These are phyloP conservation scores for Ptilodon capucinus DNA, from an alignment of 2,888 invertebrate genomes.

Conservation along the genomic window DNA sequence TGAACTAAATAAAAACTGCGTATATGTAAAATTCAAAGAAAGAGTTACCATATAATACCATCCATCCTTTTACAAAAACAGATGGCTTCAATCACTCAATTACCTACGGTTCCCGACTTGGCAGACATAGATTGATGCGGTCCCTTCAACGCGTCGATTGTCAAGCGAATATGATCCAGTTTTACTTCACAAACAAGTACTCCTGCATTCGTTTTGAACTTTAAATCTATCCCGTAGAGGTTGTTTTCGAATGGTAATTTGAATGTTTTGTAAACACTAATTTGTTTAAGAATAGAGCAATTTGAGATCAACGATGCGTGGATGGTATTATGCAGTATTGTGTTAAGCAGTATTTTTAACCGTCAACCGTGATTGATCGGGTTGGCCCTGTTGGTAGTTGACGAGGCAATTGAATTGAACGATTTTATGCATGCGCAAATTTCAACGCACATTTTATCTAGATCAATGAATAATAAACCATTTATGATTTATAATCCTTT, in stretches of 20 bases:
- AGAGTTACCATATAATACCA: not conserved
- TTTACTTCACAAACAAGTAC: slow-evolving; percentile 27
- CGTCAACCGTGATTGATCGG: slow-evolving; percentile 34
- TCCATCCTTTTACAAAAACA: slow-evolving; percentile 21
- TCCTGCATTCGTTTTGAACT: slow-evolving; percentile 8
- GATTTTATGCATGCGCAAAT: slow-evolving; percentile 25
- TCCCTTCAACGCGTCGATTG: slow-evolving; percentile 55
- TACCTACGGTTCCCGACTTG: slow-evolving; percentile 27
- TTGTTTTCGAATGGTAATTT: slow-evolving; percentile 13
- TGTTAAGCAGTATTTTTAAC: slow-evolving; percentile 30
- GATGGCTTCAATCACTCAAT: slow-evolving; percentile 34
- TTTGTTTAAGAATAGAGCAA: slow-evolving; percentile 51
- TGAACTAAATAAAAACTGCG: too few species aligned
- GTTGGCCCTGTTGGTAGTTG: slow-evolving; percentile 21
- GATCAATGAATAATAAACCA: not conserved
- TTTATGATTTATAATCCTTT: not conserved
- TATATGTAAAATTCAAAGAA: not conserved
- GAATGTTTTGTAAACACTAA: slow-evolving; percentile 36
- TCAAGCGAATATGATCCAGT: slow-evolving; percentile 60
- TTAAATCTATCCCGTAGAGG: slow-evolving; percentile 17
- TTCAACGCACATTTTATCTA: not conserved
- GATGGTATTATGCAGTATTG: slow-evolving; percentile 42
- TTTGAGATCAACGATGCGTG: slow-evolving; percentile 39
- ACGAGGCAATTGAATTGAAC: slow-evolving; percentile 21
- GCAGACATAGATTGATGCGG: slow-evolving; percentile 54